phyloP scores from a whole-genome alignment of 2,797 vertebrate genomes.

The Alexandromys oeconomus region DNA sequence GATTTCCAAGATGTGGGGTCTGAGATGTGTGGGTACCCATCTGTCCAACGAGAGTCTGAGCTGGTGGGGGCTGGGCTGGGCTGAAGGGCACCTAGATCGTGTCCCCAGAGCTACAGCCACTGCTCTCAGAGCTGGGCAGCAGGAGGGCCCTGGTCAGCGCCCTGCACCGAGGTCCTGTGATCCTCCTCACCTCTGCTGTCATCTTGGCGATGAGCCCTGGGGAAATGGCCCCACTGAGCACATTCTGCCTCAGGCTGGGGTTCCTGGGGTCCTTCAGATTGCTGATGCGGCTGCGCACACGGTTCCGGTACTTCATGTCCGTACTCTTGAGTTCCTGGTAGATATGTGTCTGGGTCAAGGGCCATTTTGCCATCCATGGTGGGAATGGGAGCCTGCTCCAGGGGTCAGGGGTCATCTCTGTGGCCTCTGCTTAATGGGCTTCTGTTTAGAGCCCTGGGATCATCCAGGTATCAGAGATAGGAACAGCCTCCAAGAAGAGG shows the following conservation, averaged over 20 bases:
- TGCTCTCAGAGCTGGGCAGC: not conserved
- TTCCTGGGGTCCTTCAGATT: constrained; percentile 99
- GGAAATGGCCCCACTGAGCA: constrained; percentile 93
- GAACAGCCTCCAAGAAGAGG: not conserved
- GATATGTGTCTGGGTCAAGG: constrained; percentile 93
- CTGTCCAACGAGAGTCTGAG: not conserved
- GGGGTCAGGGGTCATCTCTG: not conserved
- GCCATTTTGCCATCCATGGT: not conserved
- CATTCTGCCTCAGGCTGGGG: constrained; percentile 94
- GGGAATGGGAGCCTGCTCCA: not conserved
- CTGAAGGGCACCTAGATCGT: not conserved
- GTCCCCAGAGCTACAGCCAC: not conserved
- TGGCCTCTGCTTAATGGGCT: not conserved
- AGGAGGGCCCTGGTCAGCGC: not conserved
- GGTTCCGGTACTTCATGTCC: constrained; percentile 99
- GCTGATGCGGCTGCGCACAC: constrained; percentile 97
- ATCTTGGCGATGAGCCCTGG: constrained; percentile 94
- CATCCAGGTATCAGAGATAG: not conserved
- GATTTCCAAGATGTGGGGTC: not conserved
- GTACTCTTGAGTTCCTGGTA: constrained; percentile 96
- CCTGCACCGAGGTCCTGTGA: not conserved
- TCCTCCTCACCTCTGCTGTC: constrained; percentile 93
- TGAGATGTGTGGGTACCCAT: constrained; percentile 6
- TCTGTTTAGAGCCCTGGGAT: not conserved
- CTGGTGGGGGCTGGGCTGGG: not conserved